A percentile compares a stretch with the other conserved stretches of the same genome.
Conservation (phyloP, 2,113 vertebrate genomes). For the Tapirus terrestris region DNA sequence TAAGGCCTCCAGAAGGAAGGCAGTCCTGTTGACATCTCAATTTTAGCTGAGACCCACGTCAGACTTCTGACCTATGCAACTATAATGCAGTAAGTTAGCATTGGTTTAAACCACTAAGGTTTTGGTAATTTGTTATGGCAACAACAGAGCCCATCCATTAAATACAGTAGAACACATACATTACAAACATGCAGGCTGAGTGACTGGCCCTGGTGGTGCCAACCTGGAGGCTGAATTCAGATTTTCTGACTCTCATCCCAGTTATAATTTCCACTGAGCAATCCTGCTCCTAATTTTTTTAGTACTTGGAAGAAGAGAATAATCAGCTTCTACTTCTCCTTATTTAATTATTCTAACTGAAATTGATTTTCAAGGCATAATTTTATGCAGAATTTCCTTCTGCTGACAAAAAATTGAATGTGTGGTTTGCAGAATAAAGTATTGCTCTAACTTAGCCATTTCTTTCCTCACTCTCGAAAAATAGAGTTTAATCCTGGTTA, state of each 20-base stretch:
- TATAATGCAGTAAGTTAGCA: neutral
- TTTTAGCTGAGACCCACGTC: neutral
- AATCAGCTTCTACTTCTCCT: neutral
- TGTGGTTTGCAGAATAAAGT: neutral
- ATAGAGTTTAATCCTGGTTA: neutral
- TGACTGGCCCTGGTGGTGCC: neutral
- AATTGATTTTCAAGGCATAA: slow-evolving; percentile 9
- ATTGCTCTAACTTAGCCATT: neutral
- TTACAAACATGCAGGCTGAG: neutral
- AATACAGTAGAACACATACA: neutral
- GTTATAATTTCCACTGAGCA: neutral
- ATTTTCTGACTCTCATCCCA: neutral
- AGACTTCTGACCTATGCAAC: neutral
- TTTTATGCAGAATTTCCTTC: neutral
- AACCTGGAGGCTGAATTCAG: neutral
- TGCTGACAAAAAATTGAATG: neutral
- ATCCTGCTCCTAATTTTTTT: neutral
- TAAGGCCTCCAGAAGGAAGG: too few relatives aligned
- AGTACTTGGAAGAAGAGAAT: neutral
- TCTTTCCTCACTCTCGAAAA: neutral
- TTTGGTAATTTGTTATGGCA: neutral
- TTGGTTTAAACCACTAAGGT: neutral
- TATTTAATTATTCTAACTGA: slow-evolving; percentile 5
- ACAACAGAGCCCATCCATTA: neutral
- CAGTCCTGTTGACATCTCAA: neutral